phyloP scores from a whole-genome alignment of 2,113 vertebrate species.

The Sphyrna mokarran region DNA sequence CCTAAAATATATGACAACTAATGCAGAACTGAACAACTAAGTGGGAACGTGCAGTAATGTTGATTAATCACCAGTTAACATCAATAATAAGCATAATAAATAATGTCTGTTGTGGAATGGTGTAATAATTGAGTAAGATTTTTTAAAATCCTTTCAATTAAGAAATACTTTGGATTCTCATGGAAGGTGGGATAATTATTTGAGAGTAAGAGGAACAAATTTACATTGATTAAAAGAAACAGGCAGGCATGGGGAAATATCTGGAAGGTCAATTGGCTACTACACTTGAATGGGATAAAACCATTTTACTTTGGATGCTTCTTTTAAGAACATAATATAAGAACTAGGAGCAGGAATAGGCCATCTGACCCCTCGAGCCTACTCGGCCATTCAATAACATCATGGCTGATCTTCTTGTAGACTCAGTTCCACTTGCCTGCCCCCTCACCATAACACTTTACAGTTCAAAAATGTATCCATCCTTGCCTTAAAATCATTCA shows the following conservation, averaged over 20 bases:
- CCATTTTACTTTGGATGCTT: background rate
- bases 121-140: background rate
- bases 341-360: too few species aligned
- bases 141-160: background rate
- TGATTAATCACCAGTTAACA: constrained; percentile 22
- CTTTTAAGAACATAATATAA: background rate
- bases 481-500: too few species aligned
- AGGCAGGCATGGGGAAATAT: background rate
- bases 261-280: background rate
- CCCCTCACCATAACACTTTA: too few species aligned
- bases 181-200: background rate
- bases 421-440: too few species aligned
- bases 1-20: background rate
- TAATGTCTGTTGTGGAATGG: background rate
- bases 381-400: too few species aligned
- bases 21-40: background rate
- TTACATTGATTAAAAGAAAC: background rate
- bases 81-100: constrained; percentile 4
- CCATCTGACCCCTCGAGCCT: too few species aligned
- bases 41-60: background rate
- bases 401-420: too few species aligned
- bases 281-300: background rate
- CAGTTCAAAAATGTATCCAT: too few species aligned
- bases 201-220: background rate
- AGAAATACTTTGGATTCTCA: background rate